phyloP scores from a whole-genome alignment of 2,797 vertebrate genomes.

The Eutrigla gurnardus region DNA sequence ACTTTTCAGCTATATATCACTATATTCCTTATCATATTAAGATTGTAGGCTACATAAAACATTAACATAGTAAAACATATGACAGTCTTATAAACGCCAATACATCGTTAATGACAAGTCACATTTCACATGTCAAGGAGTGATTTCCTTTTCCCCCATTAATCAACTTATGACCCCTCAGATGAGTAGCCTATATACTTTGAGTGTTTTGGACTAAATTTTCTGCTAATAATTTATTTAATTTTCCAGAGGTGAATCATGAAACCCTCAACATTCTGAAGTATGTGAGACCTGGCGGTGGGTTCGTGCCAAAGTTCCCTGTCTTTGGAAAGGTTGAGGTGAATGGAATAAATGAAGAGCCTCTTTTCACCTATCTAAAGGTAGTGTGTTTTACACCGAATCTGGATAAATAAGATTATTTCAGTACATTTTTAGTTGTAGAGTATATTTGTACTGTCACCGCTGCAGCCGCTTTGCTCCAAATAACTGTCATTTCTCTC shows the following conservation, averaged over 20 bases:
- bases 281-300: conserved; percentile 84
- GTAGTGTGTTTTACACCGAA: conserved; percentile 54
- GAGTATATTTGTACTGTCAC: background rate
- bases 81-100: background rate
- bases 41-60: background rate
- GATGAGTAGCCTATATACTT: background rate
- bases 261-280: conserved; percentile 84
- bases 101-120: background rate
- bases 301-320: conserved; percentile 84
- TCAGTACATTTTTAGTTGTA: background rate
- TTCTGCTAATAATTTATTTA: background rate
- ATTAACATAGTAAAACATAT: background rate
- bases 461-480: background rate
- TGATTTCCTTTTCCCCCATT: background rate
- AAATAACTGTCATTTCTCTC: conserved; percentile 12
- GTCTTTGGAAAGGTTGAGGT: conserved; percentile 85
- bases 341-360: conserved; percentile 84
- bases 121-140: background rate
- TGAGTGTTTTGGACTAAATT: background rate
- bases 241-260: conserved; percentile 80
- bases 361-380: conserved; percentile 85
- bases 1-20: background rate
- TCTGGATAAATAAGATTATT: background rate
- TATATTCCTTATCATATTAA: background rate
- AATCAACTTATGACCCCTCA: background rate